Base-by-base conservation (phyloP, 2,888 invertebrate species). In the Halictus quadricinctus region DNA sequence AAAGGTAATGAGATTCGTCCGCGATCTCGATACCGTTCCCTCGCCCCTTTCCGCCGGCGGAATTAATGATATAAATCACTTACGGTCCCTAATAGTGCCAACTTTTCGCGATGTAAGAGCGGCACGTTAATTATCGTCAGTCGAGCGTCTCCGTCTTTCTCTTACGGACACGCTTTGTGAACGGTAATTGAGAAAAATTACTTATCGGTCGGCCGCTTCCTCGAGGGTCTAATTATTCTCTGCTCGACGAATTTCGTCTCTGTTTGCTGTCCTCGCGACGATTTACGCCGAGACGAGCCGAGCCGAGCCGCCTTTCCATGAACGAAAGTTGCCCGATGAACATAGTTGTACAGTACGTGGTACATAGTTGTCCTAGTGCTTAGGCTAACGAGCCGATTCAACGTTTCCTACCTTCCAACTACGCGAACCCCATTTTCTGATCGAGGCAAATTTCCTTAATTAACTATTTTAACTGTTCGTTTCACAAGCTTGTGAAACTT, bases 41-140 rank as follows among this genome's bases (percentile, higher is more conserved):
- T 41, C 66, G 4, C 5, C n/a, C 12, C 12, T n/a, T n/a, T 72
- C 46, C 25, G 7, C 25, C 50, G 36, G 48, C 74, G 74, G 54
- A 80, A 80, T 79, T 82, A 83, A 80, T 70, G 76, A 85, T 77
- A 74, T 85, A 83, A 85, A 83, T 83, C 83, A 77, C 73, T 85
- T 74, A 74, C 66, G 50, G 50, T 18, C 18, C 18, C 50, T 66
- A 60, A 79, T 79, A 79, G 83, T 46, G 48, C 69, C 25, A 43
- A 76, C 83, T 76, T 76, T 66, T 74, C 79, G 50, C 15, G 76
- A 85, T 43, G 29, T 74, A 70, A 80, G 79, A 70, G 75, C 36
- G 74, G 46, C 29, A 46, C 50, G 72, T 76, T 77, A 85, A 83
- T 85, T 83, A 80, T 43, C 69, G 46, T 3, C 74, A n/a, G 64